Base-by-base conservation (phyloP, 2,113 vertebrate genomes). In the Cinclus cinclus region DNA sequence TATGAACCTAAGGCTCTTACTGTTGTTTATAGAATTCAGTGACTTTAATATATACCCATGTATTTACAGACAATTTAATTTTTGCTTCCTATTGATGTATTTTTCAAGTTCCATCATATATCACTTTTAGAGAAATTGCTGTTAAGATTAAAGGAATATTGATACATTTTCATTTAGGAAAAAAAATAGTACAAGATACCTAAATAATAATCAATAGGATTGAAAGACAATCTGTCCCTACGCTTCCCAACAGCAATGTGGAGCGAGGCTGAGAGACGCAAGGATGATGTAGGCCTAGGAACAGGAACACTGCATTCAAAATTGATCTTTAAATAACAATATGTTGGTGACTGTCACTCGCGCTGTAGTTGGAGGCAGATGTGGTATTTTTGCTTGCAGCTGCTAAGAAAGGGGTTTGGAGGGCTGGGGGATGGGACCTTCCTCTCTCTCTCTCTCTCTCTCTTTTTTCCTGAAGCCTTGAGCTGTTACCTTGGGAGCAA, bases 301-400 rank as follows among this genome's bases (percentile, higher is more conserved):
- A 41, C 53, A 80, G 87, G 70, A 92, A 70, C 75, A 46, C 35
- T 71, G 89, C 73, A 21, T 94, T 93, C 92, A 27, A 76, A 85
- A 96, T 93, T 90, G 73, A 83, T 97, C 96, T 95, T 94, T 95
- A 96, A 97, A 97, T 95, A 96, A 94, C 91, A 95, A 52, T 97
- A 89, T 80, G 80, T 75, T 96, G 92, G 91, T 81, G 76, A 64
- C 94, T 95, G 96, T 93, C 97, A 96, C 85, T 94, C 16, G 31
- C 2, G 4, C 65, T 82, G 71, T 71, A 80, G 94, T 91, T 95
- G 93, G 96, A 94, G 93, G 95, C 96, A 97, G 97, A 96, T 96
- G 95, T 96, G 94, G 95, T 90, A 84, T 96, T 94, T 96, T 94
- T 3, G 11, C 93, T 87, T 90, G 86, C 96, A 97, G 95, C 96